Evolutionary conservation across 2,797 vertebrate species (phyloP).

Genomic region (Poeciliopsis presidionis): DNA sequence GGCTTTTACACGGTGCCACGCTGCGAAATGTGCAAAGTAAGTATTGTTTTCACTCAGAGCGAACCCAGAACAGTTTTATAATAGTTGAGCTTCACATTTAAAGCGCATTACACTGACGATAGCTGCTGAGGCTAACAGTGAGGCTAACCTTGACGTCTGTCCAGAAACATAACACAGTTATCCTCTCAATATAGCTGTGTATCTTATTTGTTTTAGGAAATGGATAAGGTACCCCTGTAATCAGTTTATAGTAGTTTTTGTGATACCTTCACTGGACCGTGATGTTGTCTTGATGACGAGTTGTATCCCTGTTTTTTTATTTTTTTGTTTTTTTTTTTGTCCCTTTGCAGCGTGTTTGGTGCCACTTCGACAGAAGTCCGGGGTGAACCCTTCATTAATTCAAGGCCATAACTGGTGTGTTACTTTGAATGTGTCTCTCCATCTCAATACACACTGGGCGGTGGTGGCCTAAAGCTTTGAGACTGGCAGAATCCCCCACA

Average conservation of each 20-base stretch:
- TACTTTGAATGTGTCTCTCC: not conserved
- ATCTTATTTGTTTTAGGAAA: not conserved
- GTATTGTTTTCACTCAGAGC: not conserved
- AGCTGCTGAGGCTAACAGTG: constrained; percentile 20
- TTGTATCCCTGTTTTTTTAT: constrained; percentile 10
- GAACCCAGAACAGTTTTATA: fast-evolving
- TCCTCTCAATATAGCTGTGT: not conserved
- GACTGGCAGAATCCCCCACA: not conserved
- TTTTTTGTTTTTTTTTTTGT: no score
- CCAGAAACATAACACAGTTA: not conserved
- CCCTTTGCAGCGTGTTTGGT: constrained; percentile 57
- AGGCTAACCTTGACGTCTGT: constrained; percentile 59
- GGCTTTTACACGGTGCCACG: not conserved
- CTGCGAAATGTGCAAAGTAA: constrained; percentile 55
- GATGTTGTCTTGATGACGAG: not conserved
- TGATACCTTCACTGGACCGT: not conserved
- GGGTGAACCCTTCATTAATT: constrained; percentile 18
- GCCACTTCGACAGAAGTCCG: constrained; percentile 52
- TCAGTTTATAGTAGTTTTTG: not conserved
- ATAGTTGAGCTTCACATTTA: not conserved
- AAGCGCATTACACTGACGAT: not conserved
- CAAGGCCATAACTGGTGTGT: constrained; percentile 61
- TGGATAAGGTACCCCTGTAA: not conserved
- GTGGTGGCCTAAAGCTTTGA: not conserved
- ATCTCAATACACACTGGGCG: not conserved